Conservation (phyloP, 2,113 vertebrate genomes). For the Loxodonta africana region DNA sequence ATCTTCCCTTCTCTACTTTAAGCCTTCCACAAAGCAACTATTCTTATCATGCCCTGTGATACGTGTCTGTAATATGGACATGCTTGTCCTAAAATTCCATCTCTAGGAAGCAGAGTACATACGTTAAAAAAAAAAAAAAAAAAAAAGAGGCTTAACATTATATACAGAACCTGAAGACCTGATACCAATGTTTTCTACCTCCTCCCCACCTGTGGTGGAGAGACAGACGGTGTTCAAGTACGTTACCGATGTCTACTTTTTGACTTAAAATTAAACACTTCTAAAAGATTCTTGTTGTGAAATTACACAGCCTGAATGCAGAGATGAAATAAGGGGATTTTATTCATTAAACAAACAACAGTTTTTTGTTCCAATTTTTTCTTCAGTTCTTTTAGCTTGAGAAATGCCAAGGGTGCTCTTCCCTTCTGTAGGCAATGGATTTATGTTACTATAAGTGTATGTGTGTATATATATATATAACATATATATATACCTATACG, state of each 20-base stretch:
- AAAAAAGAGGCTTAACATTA: neutral
- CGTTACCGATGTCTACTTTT: neutral
- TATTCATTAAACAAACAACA: conserved; percentile 24
- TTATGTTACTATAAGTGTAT: too few species aligned
- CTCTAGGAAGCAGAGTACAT: neutral
- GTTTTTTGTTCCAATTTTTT: neutral
- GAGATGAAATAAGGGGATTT: conserved; percentile 1
- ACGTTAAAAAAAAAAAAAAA: neutral
- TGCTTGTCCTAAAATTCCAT: neutral
- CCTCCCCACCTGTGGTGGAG: neutral
- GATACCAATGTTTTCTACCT: neutral
- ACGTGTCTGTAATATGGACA: neutral
- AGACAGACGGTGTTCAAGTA: neutral
- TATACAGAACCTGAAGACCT: neutral
- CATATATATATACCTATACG: too few species aligned
- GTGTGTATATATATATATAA: too few species aligned
- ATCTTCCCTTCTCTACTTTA: neutral
- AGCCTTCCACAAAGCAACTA: conserved; percentile 33
- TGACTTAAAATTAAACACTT: conserved; percentile 51
- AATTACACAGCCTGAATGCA: conserved; percentile 18
- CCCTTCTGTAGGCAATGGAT: too few species aligned
- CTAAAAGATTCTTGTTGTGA: neutral
- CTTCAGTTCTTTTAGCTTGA: too few species aligned
- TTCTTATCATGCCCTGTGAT: neutral
- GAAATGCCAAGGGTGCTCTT: too few species aligned